phyloP scores from a whole-genome alignment of 1,140 invertebrate species.

The Drosophila lacertosa region DNA sequence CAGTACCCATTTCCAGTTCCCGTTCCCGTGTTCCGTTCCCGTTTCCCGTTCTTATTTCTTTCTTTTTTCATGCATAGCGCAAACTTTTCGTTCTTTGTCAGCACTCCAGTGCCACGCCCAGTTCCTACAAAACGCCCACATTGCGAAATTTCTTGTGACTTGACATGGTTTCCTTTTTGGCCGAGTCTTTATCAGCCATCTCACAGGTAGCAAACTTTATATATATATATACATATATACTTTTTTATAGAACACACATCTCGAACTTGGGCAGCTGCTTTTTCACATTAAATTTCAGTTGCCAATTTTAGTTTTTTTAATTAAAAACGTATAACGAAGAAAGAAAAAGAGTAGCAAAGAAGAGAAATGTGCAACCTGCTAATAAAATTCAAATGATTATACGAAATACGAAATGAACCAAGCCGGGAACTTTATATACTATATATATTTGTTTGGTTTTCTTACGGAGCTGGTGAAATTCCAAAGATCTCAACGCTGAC shows the following conservation, averaged over 20 bases:
- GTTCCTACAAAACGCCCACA: conserved; percentile 39
- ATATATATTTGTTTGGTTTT: too few relatives aligned
- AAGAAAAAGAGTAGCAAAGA: not conserved
- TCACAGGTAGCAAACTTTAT: conserved; percentile 18
- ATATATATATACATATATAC: not conserved
- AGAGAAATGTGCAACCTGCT: conserved; percentile 2
- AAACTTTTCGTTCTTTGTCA: conserved; percentile 66
- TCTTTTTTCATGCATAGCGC: conserved; percentile 64
- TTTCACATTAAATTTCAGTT: conserved; percentile 41
- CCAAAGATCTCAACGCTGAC: conserved; percentile 1
- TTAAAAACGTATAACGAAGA: conserved; percentile 41
- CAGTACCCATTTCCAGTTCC: conserved; percentile 6
- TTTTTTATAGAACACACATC: not conserved
- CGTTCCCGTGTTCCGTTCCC: conserved; percentile 10
- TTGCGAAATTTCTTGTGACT: conserved; percentile 67
- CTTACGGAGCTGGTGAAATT: conserved; percentile 5
- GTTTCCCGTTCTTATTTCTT: conserved; percentile 24
- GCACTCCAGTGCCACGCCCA: conserved; percentile 28
- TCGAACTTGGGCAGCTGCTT: conserved; percentile 27
- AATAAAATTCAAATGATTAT: conserved; percentile 11
- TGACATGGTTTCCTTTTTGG: conserved; percentile 71
- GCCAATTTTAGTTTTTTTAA: conserved; percentile 45
- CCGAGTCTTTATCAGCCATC: conserved; percentile 24
- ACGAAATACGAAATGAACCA: not conserved
- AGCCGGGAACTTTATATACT: not conserved